Evolutionary conservation across 2,797 vertebrate genomes (phyloP).

Genomic region (Nasua narica): DNA sequence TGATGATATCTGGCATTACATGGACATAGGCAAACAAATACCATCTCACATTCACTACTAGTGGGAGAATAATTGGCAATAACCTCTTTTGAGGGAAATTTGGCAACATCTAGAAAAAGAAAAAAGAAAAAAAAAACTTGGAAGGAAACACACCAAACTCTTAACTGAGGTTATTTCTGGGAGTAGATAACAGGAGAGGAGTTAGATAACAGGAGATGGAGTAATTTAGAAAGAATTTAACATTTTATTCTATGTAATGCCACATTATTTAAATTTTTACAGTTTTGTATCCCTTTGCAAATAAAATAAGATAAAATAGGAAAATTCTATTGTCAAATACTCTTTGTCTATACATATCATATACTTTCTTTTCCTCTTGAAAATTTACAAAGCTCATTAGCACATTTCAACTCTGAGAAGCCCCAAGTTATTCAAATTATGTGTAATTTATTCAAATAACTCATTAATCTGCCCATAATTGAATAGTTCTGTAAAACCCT

Average conservation of each 20-base stretch:
- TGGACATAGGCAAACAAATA: neutral
- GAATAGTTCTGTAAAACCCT: neutral
- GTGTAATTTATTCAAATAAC: neutral
- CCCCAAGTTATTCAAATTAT: neutral
- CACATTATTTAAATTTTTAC: neutral
- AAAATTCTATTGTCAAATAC: neutral
- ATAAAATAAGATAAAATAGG: neutral
- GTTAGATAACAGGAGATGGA: neutral
- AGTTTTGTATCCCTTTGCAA: neutral
- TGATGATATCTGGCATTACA: neutral
- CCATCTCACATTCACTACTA: neutral
- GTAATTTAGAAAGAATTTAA: neutral
- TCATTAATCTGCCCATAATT: neutral
- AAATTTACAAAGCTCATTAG: neutral
- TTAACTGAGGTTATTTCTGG: conserved; percentile 7
- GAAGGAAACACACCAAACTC: neutral
- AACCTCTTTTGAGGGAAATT: neutral
- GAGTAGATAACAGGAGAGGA: too few relatives aligned
- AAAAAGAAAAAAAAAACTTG: neutral
- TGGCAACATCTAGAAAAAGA: neutral
- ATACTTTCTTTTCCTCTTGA: neutral
- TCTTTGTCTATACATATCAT: neutral
- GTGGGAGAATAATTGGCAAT: neutral
- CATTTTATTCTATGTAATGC: neutral
- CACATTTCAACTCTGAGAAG: neutral